phyloP scores from a whole-genome alignment of 2,797 vertebrate genomes.

The Centropyge bicolor region DNA sequence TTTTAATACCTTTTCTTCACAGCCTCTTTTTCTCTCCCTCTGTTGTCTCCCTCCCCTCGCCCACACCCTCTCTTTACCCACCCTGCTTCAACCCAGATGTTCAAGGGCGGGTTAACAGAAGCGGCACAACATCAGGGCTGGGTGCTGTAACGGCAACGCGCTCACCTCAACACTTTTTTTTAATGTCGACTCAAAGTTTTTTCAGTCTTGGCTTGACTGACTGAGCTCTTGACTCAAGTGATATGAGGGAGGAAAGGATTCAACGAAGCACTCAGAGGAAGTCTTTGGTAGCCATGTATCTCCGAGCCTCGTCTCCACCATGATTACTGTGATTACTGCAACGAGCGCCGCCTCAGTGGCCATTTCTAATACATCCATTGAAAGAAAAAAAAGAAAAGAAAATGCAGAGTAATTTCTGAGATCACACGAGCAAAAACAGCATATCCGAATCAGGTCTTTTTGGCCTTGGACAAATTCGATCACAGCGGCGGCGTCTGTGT shows the following conservation, averaged over 20 bases:
- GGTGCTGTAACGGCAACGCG: conserved; percentile 18
- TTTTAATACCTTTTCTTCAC: conserved; percentile 96
- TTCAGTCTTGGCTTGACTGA: conserved; percentile 23
- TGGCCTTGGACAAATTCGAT: conserved; percentile 33
- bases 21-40: conserved; percentile 57
- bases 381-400: neutral
- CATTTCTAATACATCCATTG: conserved; percentile 35
- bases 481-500: conserved; percentile 36
- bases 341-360: conserved; percentile 15
- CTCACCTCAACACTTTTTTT: conserved; percentile 10
- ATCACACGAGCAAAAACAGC: conserved; percentile 22
- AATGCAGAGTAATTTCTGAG: conserved; percentile 35
- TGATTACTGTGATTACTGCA: conserved; percentile 42
- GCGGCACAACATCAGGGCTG: conserved; percentile 45
- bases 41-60: conserved; percentile 59
- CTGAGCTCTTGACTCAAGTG: conserved; percentile 27
- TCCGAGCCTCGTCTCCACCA: conserved; percentile 18
- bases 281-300: conserved; percentile 38
- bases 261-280: conserved; percentile 24
- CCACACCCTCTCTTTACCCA: conserved; percentile 33
- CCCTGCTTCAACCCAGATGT: conserved; percentile 62
- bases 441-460: conserved; percentile 21
- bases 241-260: conserved; percentile 6
- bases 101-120: conserved; percentile 53
- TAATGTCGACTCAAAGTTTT: conserved; percentile 34